These are phyloP conservation scores for Plusia festucae DNA, from an alignment of 2,888 invertebrate species.

Conservation along the genomic window DNA sequence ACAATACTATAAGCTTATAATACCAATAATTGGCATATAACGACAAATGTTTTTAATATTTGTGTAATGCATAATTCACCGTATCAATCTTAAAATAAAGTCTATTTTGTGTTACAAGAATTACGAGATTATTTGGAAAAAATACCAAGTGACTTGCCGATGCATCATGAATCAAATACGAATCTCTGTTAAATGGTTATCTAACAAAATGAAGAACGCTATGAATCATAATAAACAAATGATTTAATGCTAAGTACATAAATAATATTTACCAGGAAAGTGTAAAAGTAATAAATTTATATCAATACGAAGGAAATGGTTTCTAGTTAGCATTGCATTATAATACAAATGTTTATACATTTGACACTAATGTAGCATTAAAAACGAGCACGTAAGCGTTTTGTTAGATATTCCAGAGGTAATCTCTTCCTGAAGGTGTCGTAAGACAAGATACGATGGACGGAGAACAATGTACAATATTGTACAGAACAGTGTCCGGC, in stretches of 20 bases:
- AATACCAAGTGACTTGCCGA: background rate
- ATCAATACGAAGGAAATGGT: slow-evolving; percentile 1
- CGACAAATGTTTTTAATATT: too few species aligned
- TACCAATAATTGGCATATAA: background rate
- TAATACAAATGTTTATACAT: slow-evolving; percentile 8
- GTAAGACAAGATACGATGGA: slow-evolving; percentile 6
- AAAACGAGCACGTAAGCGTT: slow-evolving; percentile 19
- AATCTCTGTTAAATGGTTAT: background rate
- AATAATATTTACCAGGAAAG: slow-evolving; percentile 4
- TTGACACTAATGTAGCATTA: slow-evolving; percentile 20
- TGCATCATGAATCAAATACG: slow-evolving; percentile 1
- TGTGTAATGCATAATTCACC: background rate
- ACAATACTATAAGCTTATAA: slow-evolving; percentile 8
- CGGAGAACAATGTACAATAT: background rate
- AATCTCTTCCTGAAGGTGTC: slow-evolving; percentile 6
- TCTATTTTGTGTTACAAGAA: background rate
- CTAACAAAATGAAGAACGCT: slow-evolving; percentile 4
- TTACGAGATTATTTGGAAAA: background rate
- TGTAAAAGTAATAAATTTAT: slow-evolving; percentile 2
- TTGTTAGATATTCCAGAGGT: slow-evolving; percentile 3
- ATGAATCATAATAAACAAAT: slow-evolving; percentile 1
- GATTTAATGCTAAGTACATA: slow-evolving; percentile 4
- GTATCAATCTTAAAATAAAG: background rate
- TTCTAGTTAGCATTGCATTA: slow-evolving; percentile 9
- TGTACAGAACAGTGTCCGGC: background rate